Evolutionary conservation across 2,888 invertebrate genomes (phyloP).

Genomic region (Pediacus dermestoides): DNA sequence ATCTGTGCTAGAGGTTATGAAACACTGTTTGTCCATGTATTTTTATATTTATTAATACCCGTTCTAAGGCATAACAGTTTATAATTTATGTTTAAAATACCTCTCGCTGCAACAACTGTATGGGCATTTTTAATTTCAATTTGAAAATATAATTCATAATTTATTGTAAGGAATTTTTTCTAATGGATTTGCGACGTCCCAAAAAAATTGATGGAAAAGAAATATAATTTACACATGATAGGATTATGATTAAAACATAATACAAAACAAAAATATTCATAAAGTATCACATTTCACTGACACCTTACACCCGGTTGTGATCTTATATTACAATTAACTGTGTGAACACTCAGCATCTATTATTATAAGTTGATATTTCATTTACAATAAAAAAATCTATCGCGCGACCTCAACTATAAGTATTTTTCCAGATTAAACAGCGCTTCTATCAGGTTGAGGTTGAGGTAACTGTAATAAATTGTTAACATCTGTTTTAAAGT

Average conservation of each 20-base stretch:
- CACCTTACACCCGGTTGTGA: neutral
- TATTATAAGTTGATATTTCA: neutral
- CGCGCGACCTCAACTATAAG: too few relatives aligned
- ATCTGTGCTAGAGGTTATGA: constrained; percentile 39
- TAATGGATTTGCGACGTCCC: too few relatives aligned
- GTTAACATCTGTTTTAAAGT: too few relatives aligned
- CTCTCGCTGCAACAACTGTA: neutral
- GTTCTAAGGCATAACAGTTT: constrained; percentile 27
- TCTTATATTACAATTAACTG: constrained; percentile 4
- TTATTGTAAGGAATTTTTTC: too few relatives aligned
- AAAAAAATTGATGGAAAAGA: constrained; percentile 4
- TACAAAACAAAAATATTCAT: constrained; percentile 4
- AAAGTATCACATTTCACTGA: constrained; percentile 3
- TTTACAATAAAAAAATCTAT: neutral
- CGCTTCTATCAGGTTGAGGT: too few relatives aligned
- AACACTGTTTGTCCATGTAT: constrained; percentile 36
- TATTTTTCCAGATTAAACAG: too few relatives aligned
- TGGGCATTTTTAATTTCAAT: constrained; percentile 6
- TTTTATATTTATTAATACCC: constrained; percentile 36
- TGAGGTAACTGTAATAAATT: too few relatives aligned
- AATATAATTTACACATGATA: too few relatives aligned
- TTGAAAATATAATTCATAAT: too few relatives aligned
- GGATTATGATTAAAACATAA: too few relatives aligned
- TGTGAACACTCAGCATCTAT: constrained; percentile 5
- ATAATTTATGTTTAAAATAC: constrained; percentile 25